Evolutionary conservation across 2,113 vertebrate genomes (phyloP).

Genomic region (Thinocorus orbignyianus): DNA sequence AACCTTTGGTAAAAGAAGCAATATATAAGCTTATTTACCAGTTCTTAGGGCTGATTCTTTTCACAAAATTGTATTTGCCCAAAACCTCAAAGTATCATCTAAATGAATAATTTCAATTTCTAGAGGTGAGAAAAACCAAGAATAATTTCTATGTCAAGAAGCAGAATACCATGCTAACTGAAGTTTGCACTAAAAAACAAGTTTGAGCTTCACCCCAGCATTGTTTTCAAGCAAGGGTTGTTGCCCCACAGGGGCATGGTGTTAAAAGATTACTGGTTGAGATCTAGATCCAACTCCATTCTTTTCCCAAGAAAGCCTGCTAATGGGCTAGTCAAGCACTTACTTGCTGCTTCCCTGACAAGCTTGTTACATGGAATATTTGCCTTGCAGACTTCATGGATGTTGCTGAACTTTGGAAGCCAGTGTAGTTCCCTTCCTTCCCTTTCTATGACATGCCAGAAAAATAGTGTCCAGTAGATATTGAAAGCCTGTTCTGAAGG

Average conservation of each 20-base stretch:
- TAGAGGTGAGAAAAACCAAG: neutral
- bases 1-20: neutral
- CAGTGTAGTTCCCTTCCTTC: neutral
- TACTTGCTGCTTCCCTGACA: neutral
- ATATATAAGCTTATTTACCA: neutral
- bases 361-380: neutral
- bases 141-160: neutral
- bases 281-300: neutral
- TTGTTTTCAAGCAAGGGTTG: neutral
- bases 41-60: neutral
- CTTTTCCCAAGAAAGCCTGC: neutral
- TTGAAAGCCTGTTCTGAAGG: fast-evolving
- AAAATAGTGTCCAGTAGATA: neutral
- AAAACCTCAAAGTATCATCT: neutral
- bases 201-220: fast-evolving
- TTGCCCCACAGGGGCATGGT: neutral
- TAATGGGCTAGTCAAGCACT: neutral
- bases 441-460: neutral
- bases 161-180: neutral
- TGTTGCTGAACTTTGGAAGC: neutral
- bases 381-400: neutral
- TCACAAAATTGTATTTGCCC: neutral
- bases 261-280: neutral
- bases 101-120: neutral
- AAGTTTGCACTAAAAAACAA: neutral